Conservation (phyloP, 2,797 vertebrate species). For the Acipenser oxyrinchus region DNA sequence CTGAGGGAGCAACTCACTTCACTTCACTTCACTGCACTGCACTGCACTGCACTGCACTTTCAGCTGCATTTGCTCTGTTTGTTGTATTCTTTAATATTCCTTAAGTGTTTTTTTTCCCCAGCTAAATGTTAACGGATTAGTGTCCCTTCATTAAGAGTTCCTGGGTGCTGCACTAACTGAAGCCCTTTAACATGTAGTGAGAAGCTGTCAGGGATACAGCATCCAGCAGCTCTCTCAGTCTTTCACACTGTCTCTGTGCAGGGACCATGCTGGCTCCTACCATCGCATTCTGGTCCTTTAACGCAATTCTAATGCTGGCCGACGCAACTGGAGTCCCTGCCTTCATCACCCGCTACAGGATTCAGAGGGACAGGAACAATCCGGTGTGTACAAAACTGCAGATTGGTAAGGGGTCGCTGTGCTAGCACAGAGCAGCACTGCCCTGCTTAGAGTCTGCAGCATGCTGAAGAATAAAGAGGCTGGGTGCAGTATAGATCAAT, state of each 20-base stretch:
- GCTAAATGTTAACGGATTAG: too few relatives aligned
- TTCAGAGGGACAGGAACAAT: slow-evolving; percentile 79
- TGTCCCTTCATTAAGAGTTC: too few relatives aligned
- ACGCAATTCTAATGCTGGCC: slow-evolving; percentile 66
- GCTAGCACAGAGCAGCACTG: not conserved
- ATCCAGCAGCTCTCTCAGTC: too few relatives aligned
- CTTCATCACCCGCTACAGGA: slow-evolving; percentile 81
- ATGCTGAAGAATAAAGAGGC: too few relatives aligned
- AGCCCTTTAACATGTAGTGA: not conserved
- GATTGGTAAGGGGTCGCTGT: not conserved
- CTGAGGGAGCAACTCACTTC: too few relatives aligned
- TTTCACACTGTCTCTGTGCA: slow-evolving; percentile 29
- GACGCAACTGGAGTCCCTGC: slow-evolving; percentile 73
- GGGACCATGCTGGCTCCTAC: slow-evolving; percentile 60
- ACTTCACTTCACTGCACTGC: too few relatives aligned
- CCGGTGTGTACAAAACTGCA: slow-evolving; percentile 55
- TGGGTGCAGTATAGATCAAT: too few relatives aligned
- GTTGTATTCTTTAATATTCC: too few relatives aligned
- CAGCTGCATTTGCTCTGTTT: too few relatives aligned
- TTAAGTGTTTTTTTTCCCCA: too few relatives aligned
- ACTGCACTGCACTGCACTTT: too few relatives aligned
- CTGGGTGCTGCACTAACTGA: too few relatives aligned
- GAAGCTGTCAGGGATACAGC: not conserved
- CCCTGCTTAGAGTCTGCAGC: not conserved
- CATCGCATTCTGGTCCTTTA: slow-evolving; percentile 70